Conservation (phyloP, 2,888 invertebrate genomes). For the Desoria tigrina region DNA sequence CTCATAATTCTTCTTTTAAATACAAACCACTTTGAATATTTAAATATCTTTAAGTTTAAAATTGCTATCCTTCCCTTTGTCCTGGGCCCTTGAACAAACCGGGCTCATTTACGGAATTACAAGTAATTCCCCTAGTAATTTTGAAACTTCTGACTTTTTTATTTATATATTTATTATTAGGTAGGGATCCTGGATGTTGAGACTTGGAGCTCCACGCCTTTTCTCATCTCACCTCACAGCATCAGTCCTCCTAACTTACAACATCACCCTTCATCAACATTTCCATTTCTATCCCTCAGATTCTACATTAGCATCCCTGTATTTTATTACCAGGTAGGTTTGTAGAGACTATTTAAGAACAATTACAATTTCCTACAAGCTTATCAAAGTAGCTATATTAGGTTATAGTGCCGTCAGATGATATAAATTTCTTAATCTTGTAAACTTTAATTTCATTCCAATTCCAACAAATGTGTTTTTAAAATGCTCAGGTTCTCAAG, state of each 20-base stretch:
- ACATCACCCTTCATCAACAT: neutral
- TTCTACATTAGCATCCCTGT: no score
- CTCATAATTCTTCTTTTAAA: slow-evolving; percentile 21
- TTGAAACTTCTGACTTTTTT: neutral
- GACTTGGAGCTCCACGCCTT: slow-evolving; percentile 18
- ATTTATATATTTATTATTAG: neutral
- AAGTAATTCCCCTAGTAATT: neutral
- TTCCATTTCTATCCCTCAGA: slow-evolving; percentile 9
- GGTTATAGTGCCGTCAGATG: no score
- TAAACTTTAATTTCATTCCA: no score
- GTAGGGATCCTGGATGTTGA: neutral
- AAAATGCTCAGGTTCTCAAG: no score
- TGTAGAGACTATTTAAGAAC: no score
- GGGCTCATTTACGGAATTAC: no score
- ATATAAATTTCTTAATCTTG: no score
- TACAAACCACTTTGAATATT: slow-evolving; percentile 40
- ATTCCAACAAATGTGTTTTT: no score
- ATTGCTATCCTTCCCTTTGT: slow-evolving; percentile 30
- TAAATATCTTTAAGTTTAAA: slow-evolving; percentile 26
- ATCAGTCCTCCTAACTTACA: neutral
- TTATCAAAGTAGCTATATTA: no score
- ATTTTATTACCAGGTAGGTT: neutral
- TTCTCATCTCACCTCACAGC: slow-evolving; percentile 18
- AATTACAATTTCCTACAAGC: no score
- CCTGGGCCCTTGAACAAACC: no score